These are phyloP conservation scores for Papilio polyxenes DNA, from an alignment of 1,140 invertebrate genomes.

Conservation along the genomic window DNA sequence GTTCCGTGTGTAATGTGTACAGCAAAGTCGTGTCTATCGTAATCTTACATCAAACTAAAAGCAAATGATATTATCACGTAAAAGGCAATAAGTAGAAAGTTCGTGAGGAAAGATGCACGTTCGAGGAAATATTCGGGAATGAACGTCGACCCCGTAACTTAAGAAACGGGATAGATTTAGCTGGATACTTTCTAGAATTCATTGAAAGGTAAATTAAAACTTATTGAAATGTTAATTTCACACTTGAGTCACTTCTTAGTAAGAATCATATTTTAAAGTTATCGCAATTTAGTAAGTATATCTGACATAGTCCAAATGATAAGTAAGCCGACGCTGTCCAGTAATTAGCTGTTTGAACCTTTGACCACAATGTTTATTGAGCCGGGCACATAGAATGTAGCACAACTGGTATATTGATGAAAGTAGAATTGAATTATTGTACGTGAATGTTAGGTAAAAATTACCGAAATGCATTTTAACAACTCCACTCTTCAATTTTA, in stretches of 20 bases:
- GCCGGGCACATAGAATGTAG: not conserved
- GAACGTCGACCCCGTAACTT: not conserved
- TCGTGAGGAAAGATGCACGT: slow-evolving; percentile 27
- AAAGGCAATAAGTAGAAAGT: slow-evolving; percentile 26
- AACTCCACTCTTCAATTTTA: not conserved
- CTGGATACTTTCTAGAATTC: not conserved
- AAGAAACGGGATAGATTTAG: slow-evolving; percentile 9
- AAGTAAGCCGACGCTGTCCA: not conserved
- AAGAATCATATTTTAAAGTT: not conserved
- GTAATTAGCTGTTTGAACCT: slow-evolving; percentile 8
- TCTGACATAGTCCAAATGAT: not conserved
- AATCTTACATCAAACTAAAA: slow-evolving; percentile 21
- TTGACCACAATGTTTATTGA: slow-evolving; percentile 12
- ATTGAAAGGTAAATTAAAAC: not conserved
- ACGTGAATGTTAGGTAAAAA: too few relatives aligned
- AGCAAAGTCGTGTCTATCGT: slow-evolving; percentile 20
- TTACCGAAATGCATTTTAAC: not conserved
- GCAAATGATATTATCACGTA: slow-evolving; percentile 23
- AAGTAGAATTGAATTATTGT: not conserved
- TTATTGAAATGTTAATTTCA: not conserved
- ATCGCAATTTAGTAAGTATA: not conserved
- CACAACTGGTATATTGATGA: not conserved
- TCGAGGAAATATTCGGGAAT: slow-evolving; percentile 11
- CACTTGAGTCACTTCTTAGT: not conserved
- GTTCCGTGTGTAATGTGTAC: not conserved